These are phyloP conservation scores for Crypturellus tataupa DNA, from an alignment of 2,797 vertebrate species.

Conservation along the genomic window DNA sequence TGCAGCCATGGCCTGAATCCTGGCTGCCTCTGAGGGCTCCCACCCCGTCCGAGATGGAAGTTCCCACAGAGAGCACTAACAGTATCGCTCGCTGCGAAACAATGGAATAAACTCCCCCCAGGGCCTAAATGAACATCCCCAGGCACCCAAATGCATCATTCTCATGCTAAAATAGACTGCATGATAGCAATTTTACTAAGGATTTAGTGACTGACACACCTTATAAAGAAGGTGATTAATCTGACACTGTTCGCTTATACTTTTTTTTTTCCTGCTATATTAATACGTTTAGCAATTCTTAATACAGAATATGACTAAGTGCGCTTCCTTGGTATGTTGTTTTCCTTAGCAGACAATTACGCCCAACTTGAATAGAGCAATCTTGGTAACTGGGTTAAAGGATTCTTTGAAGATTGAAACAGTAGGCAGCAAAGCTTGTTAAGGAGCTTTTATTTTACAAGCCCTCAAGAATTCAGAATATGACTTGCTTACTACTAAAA, in stretches of 20 bases:
- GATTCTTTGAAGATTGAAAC: constrained; percentile 71
- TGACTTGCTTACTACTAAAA: constrained; percentile 59
- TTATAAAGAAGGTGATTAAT: constrained; percentile 36
- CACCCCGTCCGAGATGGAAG: constrained; percentile 13
- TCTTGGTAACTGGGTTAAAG: constrained; percentile 68
- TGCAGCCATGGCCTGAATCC: neutral
- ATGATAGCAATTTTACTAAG: constrained; percentile 15
- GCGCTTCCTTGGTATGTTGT: constrained; percentile 11
- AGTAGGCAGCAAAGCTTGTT: constrained; percentile 77
- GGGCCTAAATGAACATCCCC: neutral
- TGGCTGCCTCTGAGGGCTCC: neutral
- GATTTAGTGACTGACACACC: neutral
- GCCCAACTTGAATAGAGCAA: constrained; percentile 47
- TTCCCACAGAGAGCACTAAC: constrained; percentile 1
- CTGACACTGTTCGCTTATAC: constrained; percentile 21
- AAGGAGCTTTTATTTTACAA: constrained; percentile 73
- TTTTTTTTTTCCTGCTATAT: neutral
- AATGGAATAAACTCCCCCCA: neutral
- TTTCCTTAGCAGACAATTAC: constrained; percentile 61
- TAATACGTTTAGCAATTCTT: constrained; percentile 53
- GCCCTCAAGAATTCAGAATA: constrained; percentile 70
- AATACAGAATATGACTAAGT: neutral
- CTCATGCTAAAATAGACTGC: constrained; percentile 14
- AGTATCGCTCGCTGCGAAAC: neutral
- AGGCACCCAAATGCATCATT: constrained; percentile 30